A percentile compares a stretch with the other conserved stretches of the same genome.
phyloP scores from a whole-genome alignment of 2,888 invertebrate genomes.

The Lepas anatifera region DNA sequence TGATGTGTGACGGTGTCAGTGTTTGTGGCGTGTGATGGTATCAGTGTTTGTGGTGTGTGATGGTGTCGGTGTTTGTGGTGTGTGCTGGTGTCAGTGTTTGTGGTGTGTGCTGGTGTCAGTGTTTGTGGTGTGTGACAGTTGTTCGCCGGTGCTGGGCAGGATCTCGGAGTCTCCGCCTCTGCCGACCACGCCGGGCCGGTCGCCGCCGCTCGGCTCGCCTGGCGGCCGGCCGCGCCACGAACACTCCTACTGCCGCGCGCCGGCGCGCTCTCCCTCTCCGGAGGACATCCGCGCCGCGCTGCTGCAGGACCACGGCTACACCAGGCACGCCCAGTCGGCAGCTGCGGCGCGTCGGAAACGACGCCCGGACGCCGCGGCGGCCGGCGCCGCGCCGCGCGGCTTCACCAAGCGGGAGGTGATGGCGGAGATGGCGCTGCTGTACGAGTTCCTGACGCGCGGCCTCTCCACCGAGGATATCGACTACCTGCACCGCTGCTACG shows the following conservation, averaged over 20 bases:
- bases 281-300: slow-evolving; percentile 6
- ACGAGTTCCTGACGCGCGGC: slow-evolving; percentile 76
- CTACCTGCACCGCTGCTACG: slow-evolving; percentile 69
- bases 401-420: slow-evolving; percentile 33
- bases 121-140: neutral
- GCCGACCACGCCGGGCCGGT: neutral
- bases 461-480: slow-evolving; percentile 83
- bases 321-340: neutral
- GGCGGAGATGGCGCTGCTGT: slow-evolving; percentile 66
- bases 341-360: no score
- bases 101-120: no score
- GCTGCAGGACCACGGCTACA: slow-evolving; percentile 18
- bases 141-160: no score
- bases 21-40: no score
- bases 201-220: neutral
- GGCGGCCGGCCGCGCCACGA: neutral
- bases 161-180: neutral
- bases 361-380: neutral
- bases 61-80: no score
- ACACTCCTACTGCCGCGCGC: slow-evolving; percentile 6
- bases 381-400: slow-evolving; percentile 21
- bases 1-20: no score
- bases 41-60: no score
- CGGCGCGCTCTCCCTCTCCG: neutral
- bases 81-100: no score